Evolutionary conservation across 2,113 vertebrate genomes (phyloP), one percentile per base, ranked within the genome.

Genomic region (Empidonax alnorum): DNA sequence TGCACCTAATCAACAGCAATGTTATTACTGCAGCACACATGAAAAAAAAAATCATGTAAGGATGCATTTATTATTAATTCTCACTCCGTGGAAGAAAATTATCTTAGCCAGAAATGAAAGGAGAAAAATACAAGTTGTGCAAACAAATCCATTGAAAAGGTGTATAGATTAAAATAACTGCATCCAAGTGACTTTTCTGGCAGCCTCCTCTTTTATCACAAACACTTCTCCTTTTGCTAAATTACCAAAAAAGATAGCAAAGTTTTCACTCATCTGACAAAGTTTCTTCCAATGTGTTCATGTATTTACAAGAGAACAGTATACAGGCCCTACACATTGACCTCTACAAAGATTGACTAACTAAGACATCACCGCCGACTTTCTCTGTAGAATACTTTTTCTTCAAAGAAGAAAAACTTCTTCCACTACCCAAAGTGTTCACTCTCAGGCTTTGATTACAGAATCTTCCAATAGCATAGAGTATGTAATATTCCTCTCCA

Each of bases 271-370:
- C 42, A n/a, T 27, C 14, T 27, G n/a, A 81, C 16, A 63, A 81
- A 25, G 1, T 27, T 69, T 30, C 8, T 67, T 63, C 74, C n/a
- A 75, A 6, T 37, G 72, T 85, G 81, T 79, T 82, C 31, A 73
- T 15, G 3, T 78, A 33, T 68, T 84, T 84, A 52, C 47, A 6
- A 30, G 7, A 46, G 9, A 77, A 44, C 8, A 53, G 6, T 15
- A 20, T 14, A 53, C 0, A 2, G 23, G 4, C 4, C 24, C 3
- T 46, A 12, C 0, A 2, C 10, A 35, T 5, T 35, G 23, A 69
- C 9, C 9, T 42, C 61, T 23, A n/a, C 25, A 77, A 35, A 35
- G 4, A 44, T 10, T 12, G 11, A 63, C 10, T 33, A 39, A 8
- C 9, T 50, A 50, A 81, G 19, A 25, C 3, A 41, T 44, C 50